Conservation (phyloP, 1,140 invertebrate genomes). For the Drosophila truncata region DNA sequence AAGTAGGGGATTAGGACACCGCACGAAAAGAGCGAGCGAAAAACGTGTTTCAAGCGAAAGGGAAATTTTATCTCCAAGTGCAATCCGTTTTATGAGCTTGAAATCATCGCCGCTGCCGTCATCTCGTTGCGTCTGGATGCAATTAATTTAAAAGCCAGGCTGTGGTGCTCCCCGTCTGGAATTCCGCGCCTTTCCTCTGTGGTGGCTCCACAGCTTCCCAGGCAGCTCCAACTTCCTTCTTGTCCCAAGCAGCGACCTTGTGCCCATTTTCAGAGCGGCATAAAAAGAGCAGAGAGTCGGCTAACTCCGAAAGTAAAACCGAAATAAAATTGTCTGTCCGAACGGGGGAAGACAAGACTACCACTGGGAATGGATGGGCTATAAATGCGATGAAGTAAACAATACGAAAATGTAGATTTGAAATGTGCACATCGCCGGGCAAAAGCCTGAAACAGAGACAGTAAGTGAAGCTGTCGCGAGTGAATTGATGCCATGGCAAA, state of each 20-base stretch:
- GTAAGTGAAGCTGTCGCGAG: slow-evolving; percentile 46
- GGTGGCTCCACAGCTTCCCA: slow-evolving; percentile 50
- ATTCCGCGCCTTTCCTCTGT: slow-evolving; percentile 12
- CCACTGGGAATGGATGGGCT: slow-evolving; percentile 36
- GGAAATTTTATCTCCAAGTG: slow-evolving; percentile 71
- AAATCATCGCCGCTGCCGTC: slow-evolving; percentile 46
- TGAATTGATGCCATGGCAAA: slow-evolving; percentile 75
- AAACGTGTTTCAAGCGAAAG: slow-evolving; percentile 76
- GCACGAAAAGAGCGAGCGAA: slow-evolving; percentile 3
- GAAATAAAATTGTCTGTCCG: slow-evolving; percentile 70
- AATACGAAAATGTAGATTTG: slow-evolving; percentile 65
- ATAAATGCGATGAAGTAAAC: slow-evolving; percentile 70
- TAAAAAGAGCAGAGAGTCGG: slow-evolving; percentile 39
- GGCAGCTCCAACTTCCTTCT: slow-evolving; percentile 54
- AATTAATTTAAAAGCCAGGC: slow-evolving; percentile 61
- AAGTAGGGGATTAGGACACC: slow-evolving; percentile 77
- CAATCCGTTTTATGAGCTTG: slow-evolving; percentile 50
- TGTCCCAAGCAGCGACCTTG: slow-evolving; percentile 59
- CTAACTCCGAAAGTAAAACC: slow-evolving; percentile 13
- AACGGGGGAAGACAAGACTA: slow-evolving; percentile 15
- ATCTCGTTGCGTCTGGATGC: slow-evolving; percentile 52
- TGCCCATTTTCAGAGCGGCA: slow-evolving; percentile 68
- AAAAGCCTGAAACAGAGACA: slow-evolving; percentile 48
- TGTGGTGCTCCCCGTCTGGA: slow-evolving; percentile 18
- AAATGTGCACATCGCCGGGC: slow-evolving; percentile 66